Conservation (phyloP, 2,113 vertebrate species). For the Helogale parvula region DNA sequence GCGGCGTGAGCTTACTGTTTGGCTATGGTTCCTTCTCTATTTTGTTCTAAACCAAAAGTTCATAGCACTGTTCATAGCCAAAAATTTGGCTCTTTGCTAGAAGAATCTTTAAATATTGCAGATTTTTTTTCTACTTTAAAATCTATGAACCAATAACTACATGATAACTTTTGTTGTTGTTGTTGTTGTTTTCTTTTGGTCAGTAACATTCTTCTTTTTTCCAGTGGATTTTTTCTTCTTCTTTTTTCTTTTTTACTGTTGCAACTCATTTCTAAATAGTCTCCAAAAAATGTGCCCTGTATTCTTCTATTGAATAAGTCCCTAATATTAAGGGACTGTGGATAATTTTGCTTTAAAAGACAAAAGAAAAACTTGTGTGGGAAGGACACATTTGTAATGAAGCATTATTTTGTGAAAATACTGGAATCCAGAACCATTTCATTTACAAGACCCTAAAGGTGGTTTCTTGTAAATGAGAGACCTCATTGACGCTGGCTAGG, state of each 20-base stretch:
- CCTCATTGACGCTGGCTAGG: not conserved
- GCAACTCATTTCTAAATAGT: conserved; percentile 1
- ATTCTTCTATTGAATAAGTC: not conserved
- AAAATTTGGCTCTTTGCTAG: conserved; percentile 38
- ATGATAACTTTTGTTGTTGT: not conserved
- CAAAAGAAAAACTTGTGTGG: not conserved
- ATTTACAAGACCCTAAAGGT: not conserved
- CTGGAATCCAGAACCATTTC: conserved; percentile 25
- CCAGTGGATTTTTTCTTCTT: not conserved
- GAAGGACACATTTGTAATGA: not conserved
- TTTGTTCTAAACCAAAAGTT: conserved; percentile 38
- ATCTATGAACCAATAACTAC: not conserved
- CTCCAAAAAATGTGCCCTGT: not conserved
- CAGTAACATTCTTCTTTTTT: not conserved
- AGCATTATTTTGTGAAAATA: not conserved
- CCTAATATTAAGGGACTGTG: not conserved
- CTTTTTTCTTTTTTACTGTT: not conserved
- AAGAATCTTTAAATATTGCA: conserved; percentile 55
- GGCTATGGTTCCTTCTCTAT: not conserved
- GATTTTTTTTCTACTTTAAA: conserved; percentile 9
- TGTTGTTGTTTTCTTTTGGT: not conserved
- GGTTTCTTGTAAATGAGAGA: conserved; percentile 1
- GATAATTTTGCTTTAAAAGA: not conserved
- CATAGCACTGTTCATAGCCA: conserved; percentile 20
- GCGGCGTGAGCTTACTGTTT: not conserved